Evolutionary conservation across 1,140 invertebrate genomes (phyloP).

Genomic region (Sogatella furcifera): DNA sequence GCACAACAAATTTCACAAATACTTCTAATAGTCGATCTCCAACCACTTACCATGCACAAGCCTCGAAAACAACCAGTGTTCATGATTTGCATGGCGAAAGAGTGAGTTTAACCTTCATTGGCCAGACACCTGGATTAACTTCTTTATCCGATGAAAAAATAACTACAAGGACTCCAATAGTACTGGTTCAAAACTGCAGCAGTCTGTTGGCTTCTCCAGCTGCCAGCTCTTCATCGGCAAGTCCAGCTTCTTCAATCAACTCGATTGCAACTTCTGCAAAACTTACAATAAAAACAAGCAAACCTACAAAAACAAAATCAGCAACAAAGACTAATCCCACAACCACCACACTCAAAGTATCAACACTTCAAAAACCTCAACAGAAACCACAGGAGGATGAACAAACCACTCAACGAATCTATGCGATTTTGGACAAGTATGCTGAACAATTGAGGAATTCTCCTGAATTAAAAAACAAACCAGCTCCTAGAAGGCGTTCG

Average conservation of each 20-base stretch:
- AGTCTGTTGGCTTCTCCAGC: slow-evolving; percentile 37
- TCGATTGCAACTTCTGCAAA: slow-evolving; percentile 21
- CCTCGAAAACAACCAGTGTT: slow-evolving; percentile 15
- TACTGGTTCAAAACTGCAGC: slow-evolving; percentile 46
- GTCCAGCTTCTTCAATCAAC: slow-evolving; percentile 30
- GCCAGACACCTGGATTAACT: slow-evolving; percentile 9
- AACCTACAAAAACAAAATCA: slow-evolving; percentile 35
- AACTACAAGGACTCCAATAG: slow-evolving; percentile 41
- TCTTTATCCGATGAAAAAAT: slow-evolving; percentile 31
- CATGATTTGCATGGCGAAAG: slow-evolving; percentile 18
- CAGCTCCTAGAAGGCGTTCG: slow-evolving; percentile 57
- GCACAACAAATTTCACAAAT: slow-evolving; percentile 8
- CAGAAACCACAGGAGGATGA: slow-evolving; percentile 73
- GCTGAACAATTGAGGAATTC: slow-evolving; percentile 68
- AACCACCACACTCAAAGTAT: slow-evolving; percentile 44
- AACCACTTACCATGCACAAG: slow-evolving; percentile 3
- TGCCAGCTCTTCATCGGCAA: slow-evolving; percentile 46
- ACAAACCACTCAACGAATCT: slow-evolving; percentile 66
- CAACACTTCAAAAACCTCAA: slow-evolving; percentile 51
- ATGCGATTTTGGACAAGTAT: slow-evolving; percentile 69
- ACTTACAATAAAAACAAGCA: slow-evolving; percentile 26
- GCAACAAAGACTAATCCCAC: slow-evolving; percentile 39
- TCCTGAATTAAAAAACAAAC: slow-evolving; percentile 68
- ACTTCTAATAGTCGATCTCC: slow-evolving; percentile 6
- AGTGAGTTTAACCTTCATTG: slow-evolving; percentile 20